Percentiles rank a stretch among this genome's conserved stretches.
Evolutionary conservation across 2,113 vertebrate genomes (phyloP).

Genomic region (Antigone vipio): DNA sequence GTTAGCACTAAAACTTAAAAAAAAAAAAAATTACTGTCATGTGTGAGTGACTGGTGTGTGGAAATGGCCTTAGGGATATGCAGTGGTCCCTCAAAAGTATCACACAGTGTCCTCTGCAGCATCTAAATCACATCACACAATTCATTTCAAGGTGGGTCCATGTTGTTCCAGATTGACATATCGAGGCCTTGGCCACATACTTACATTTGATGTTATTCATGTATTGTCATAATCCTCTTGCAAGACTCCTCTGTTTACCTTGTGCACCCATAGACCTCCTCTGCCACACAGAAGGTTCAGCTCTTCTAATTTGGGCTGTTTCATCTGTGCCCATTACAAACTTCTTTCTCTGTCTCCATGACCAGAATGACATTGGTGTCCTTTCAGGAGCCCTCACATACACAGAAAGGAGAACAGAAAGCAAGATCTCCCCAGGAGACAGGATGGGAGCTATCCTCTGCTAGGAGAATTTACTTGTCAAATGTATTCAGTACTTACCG

Average conservation of each 20-base stretch:
- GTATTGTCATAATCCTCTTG: not conserved
- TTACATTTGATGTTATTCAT: not conserved
- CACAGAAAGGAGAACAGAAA: not conserved
- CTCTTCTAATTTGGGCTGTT: not conserved
- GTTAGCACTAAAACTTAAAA: not conserved
- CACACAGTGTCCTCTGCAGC: not conserved
- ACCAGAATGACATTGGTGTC: not conserved
- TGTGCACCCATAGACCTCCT: not conserved
- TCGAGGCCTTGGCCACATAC: not conserved
- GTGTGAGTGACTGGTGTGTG: not conserved
- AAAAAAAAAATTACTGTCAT: not conserved
- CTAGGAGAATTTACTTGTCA: not conserved
- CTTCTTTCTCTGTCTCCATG: not conserved
- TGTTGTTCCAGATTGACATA: not conserved
- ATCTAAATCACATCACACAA: not conserved
- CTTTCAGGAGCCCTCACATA: not conserved
- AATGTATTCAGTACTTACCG: not conserved
- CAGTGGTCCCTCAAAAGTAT: not conserved
- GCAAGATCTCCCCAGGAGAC: not conserved
- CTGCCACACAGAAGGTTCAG: not conserved
- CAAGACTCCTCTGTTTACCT: not conserved
- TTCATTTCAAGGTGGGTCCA: not conserved
- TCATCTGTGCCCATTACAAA: not conserved
- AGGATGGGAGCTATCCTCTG: not conserved
- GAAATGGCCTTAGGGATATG: not conserved